Conservation (phyloP, 2,888 invertebrate genomes). For the Carabus problematicus region DNA sequence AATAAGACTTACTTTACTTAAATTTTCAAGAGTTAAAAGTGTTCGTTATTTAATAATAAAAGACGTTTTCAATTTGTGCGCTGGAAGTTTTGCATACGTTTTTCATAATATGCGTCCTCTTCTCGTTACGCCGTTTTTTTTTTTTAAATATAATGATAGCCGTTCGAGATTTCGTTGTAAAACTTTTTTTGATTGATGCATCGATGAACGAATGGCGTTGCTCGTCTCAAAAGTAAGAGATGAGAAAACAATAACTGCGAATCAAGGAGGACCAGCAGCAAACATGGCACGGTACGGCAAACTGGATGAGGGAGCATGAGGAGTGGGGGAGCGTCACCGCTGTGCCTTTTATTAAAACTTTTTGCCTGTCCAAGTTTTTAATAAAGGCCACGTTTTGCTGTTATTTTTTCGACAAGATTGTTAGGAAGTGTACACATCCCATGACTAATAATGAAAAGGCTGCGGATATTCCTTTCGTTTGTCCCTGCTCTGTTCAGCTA, state of each 20-base stretch:
- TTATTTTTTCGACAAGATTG: constrained; percentile 39
- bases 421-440: constrained; percentile 47
- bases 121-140: too few species aligned
- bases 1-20: too few species aligned
- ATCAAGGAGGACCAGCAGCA: not conserved
- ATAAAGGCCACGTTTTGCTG: constrained; percentile 36
- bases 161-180: not conserved
- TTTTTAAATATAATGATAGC: too few species aligned
- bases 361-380: constrained; percentile 36
- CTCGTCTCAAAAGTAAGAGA: constrained; percentile 22
- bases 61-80: too few species aligned
- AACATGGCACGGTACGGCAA: not conserved
- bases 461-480: constrained; percentile 21
- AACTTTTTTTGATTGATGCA: constrained; percentile 4
- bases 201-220: not conserved
- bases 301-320: constrained; percentile 14
- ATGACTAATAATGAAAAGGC: constrained; percentile 51
- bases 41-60: too few species aligned
- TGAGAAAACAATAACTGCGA: constrained; percentile 39
- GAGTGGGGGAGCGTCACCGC: constrained; percentile 19
- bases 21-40: too few species aligned
- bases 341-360: constrained; percentile 40
- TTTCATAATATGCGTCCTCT: too few species aligned
- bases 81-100: too few species aligned
- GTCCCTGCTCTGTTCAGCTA: not conserved